phyloP scores from a whole-genome alignment of 2,888 invertebrate genomes.

The Portevinia maculata region DNA sequence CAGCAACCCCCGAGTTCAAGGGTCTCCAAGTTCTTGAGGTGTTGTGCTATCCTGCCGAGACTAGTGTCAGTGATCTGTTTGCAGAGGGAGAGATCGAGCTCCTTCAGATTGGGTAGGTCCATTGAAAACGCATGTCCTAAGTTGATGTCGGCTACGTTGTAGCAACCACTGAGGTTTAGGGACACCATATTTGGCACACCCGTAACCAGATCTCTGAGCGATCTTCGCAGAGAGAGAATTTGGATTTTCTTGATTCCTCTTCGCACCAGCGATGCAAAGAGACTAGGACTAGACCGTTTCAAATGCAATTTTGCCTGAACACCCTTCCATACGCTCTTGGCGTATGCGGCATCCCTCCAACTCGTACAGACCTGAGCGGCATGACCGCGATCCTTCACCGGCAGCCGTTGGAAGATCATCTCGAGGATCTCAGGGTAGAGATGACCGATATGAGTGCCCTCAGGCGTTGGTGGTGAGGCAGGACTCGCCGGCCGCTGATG shows the following conservation, averaged over 20 bases:
- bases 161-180: constrained; percentile 95
- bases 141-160: constrained; percentile 94
- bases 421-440: constrained; percentile 96
- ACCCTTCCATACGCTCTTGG: constrained; percentile 96
- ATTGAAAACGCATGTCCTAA: constrained; percentile 91
- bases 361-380: constrained; percentile 94
- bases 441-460: constrained; percentile 91
- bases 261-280: constrained; percentile 93
- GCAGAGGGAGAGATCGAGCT: constrained; percentile 94
- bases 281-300: constrained; percentile 90
- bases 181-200: constrained; percentile 94
- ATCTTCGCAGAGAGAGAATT: constrained; percentile 92
- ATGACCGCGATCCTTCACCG: constrained; percentile 93
- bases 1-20: constrained; percentile 96
- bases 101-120: constrained; percentile 90
- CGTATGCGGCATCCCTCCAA: constrained; percentile 96
- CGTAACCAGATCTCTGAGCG: constrained; percentile 92
- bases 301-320: constrained; percentile 96
- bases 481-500: constrained; percentile 79
- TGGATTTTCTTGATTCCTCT: constrained; percentile 95
- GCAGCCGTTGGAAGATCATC: constrained; percentile 94
- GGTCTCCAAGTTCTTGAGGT: constrained; percentile 92
- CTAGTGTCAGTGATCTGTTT: constrained; percentile 97
- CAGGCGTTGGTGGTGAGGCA: constrained; percentile 83
- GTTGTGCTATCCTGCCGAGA: constrained; percentile 92